Percentiles rank a stretch among this genome's conserved stretches.
Conservation (phyloP, 2,113 vertebrate species). For the Thermophis baileyi region DNA sequence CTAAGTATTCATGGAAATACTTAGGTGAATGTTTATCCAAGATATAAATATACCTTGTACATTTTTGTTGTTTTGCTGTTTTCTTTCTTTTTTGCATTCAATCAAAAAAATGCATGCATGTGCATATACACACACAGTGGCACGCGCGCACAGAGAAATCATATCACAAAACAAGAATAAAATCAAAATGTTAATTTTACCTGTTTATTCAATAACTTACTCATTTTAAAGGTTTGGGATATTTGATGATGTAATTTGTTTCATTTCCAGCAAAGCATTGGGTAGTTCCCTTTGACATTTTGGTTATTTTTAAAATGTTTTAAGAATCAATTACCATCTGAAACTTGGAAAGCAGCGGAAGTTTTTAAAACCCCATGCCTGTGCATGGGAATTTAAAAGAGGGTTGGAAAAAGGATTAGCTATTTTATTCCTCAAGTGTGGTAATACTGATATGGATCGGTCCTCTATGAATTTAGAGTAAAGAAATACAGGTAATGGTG, state of each 20-base stretch:
- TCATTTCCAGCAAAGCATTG: not conserved
- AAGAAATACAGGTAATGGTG: not conserved
- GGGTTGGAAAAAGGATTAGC: not conserved
- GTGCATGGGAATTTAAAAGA: not conserved
- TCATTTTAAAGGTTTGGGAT: not conserved
- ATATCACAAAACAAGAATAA: not conserved
- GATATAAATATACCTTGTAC: not conserved
- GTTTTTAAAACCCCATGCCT: not conserved
- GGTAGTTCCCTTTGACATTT: not conserved
- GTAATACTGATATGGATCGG: not conserved
- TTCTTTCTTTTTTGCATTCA: not conserved
- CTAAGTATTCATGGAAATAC: not conserved
- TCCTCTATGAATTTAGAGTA: not conserved
- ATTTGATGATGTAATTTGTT: not conserved
- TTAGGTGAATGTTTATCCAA: not conserved
- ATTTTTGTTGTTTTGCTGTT: not conserved
- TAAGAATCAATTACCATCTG: not conserved
- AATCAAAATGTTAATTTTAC: not conserved
- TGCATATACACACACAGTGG: not conserved
- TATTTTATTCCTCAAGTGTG: not conserved
- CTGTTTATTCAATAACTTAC: not conserved
- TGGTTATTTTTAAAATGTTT: not conserved
- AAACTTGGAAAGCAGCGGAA: not conserved
- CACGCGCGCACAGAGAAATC: not conserved
- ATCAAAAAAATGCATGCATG: not conserved